Evolutionary conservation across 2,797 vertebrate genomes (phyloP).

Genomic region (Chrysolophus pictus): DNA sequence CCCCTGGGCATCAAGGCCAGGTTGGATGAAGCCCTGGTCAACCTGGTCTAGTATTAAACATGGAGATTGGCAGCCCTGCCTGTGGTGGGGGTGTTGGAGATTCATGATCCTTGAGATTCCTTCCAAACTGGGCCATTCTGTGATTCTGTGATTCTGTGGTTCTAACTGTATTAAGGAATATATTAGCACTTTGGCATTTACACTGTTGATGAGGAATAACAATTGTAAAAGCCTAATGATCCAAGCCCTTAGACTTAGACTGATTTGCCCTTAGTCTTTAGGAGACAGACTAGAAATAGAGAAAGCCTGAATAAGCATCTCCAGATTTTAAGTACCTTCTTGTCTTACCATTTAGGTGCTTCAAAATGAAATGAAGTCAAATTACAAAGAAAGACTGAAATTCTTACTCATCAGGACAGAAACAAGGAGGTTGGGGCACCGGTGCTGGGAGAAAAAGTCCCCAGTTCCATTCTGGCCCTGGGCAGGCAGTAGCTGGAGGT

Average conservation of each 20-base stretch:
- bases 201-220: neutral
- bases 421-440: neutral
- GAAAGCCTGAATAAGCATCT: neutral
- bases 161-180: neutral
- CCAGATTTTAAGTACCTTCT: neutral
- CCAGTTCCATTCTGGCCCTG: rapidly evolving
- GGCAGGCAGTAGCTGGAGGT: neutral
- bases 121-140: too few species aligned
- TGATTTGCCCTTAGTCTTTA: neutral
- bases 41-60: too few species aligned
- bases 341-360: neutral
- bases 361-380: neutral
- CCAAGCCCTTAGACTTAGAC: neutral
- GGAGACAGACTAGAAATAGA: neutral
- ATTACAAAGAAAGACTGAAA: neutral
- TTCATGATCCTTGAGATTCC: too few species aligned
- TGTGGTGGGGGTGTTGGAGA: too few species aligned
- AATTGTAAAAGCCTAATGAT: neutral
- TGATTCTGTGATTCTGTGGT: too few species aligned
- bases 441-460: neutral
- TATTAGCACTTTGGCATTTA: neutral
- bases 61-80: too few species aligned
- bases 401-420: neutral
- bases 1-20: too few species aligned
- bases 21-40: too few species aligned